Evolutionary conservation across 2,797 vertebrate species (phyloP).

Genomic region (Sciurus carolinensis): DNA sequence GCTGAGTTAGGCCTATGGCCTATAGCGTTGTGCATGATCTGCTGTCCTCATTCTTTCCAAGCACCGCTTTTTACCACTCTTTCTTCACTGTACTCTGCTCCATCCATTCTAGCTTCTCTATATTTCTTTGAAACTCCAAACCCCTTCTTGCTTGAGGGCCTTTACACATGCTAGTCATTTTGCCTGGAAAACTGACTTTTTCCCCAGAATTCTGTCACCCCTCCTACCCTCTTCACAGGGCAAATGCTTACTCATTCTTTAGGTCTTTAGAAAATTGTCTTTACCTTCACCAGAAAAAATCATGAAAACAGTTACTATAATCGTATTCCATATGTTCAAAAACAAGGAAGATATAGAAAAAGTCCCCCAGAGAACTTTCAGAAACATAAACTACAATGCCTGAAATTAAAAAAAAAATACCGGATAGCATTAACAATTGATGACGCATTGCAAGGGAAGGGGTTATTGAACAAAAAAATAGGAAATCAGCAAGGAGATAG

Average conservation of each 20-base stretch:
- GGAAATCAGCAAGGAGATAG: not conserved
- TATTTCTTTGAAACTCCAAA: conserved; percentile 31
- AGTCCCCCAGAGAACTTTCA: not conserved
- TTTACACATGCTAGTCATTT: not conserved
- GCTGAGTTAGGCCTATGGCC: no score
- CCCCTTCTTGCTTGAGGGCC: not conserved
- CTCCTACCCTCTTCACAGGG: not conserved
- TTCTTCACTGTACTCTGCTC: not conserved
- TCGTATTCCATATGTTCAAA: not conserved
- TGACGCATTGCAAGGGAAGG: not conserved
- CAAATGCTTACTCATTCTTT: conserved; percentile 37
- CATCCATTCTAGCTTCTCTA: not conserved
- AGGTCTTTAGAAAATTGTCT: not conserved
- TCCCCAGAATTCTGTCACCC: not conserved
- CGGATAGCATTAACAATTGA: not conserved
- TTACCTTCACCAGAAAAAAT: not conserved
- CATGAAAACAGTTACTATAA: not conserved
- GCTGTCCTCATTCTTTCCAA: not conserved
- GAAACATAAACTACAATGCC: not conserved
- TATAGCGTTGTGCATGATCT: not conserved
- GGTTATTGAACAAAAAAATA: not conserved
- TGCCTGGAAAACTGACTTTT: not conserved
- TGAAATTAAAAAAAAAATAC: not conserved
- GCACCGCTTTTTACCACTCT: not conserved
- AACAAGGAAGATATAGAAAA: not conserved